Evolutionary conservation across 1,140 invertebrate species (phyloP), one percentile per base, ranked within the genome.

Genomic region (Bombus ignitus): DNA sequence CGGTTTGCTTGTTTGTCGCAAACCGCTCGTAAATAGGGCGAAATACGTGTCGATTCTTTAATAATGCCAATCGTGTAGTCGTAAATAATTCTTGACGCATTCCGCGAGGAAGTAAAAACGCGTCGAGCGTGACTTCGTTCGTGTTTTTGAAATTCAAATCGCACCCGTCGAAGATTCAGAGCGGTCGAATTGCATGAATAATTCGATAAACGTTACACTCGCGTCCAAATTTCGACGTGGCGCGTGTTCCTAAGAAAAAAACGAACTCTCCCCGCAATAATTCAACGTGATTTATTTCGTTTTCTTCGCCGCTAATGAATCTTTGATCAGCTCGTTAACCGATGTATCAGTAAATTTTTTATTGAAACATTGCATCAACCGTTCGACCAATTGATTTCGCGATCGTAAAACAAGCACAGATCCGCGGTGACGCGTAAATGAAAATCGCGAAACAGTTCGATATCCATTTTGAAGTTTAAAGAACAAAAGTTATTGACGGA

Each of bases 91-190:
- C 42, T 25, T 32, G 1, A 0, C 25, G 62, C 28, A n/a, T 44
- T 65, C 22, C 6, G 28, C 15, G 3, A 10, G 44, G 5, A 32
- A 76, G 4, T 18, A 35, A 76, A 76, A 83, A 83, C 35, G 18
- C 15, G 73, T 9, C 18, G 1, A 6, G 37, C 25, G 25, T 32
- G 75, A 37, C 9, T 80, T 74, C 32, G 25, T 44, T n/a, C 42
- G 44, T 44, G 25, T 42, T 74, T 85, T 37, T 80, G 71, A 73
- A 85, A 81, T 81, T 85, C 83, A 85, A 81, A 85, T 85, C 70
- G 39, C 53, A 28, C 15, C n/a, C 59, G 13, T 22, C 53, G n/a
- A 22, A 59, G 47, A 79, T 83, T 74, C 35, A n/a, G 18, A 4
- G 2, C 71, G 70, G 25, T 80, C 68, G 68, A 66, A 81, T 81